These are phyloP conservation scores for Leiothrix lutea DNA, from an alignment of 2,113 vertebrate genomes.

Conservation along the genomic window DNA sequence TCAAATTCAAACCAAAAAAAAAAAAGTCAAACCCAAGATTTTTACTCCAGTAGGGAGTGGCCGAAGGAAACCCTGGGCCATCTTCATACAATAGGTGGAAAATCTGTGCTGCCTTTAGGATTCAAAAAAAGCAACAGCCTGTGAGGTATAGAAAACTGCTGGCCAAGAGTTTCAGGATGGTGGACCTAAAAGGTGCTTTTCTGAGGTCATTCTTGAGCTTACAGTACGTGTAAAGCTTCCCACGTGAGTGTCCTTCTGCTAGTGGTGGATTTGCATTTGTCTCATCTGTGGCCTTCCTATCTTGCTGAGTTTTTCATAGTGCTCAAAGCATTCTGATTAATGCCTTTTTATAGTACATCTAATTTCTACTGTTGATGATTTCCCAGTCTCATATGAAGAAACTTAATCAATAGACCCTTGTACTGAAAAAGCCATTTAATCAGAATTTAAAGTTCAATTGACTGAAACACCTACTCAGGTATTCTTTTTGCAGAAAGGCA, in stretches of 20 bases:
- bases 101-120: not conserved
- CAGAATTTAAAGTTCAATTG: not conserved
- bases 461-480: not conserved
- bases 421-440: not conserved
- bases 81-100: not conserved
- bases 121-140: not conserved
- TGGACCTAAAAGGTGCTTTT: not conserved
- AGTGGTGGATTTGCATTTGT: not conserved
- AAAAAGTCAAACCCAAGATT: not conserved
- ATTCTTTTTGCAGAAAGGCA: not conserved
- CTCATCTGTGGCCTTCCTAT: not conserved
- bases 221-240: not conserved
- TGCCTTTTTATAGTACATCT: not conserved
- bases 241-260: not conserved
- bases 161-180: not conserved
- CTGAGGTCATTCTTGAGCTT: not conserved
- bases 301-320: not conserved
- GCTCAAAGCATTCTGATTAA: not conserved
- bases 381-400: not conserved
- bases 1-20: not conserved
- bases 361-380: not conserved
- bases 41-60: not conserved
- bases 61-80: not conserved
- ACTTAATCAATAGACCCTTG: not conserved
- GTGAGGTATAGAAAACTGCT: not conserved